Conservation (phyloP, 2,888 invertebrate genomes). For the Graphium colonna region DNA sequence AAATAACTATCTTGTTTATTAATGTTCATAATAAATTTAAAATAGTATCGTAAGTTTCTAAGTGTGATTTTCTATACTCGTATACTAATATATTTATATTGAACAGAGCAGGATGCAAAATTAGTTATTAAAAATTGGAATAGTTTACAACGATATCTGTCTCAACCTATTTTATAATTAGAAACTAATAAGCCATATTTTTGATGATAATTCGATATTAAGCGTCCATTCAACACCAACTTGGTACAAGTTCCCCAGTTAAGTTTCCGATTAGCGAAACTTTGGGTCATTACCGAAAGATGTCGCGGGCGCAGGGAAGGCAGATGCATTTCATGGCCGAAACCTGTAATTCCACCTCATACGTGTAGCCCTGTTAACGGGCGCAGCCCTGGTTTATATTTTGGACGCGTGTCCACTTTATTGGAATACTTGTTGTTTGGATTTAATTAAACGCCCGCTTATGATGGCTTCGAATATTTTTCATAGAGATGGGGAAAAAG, state of each 20-base stretch:
- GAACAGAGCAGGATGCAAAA: no score
- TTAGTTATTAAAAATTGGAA: no score
- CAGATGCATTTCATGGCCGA: constrained; percentile 20
- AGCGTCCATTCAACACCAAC: not conserved
- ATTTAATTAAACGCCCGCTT: constrained; percentile 37
- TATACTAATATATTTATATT: no score
- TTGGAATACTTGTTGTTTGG: constrained; percentile 30
- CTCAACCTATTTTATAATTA: no score
- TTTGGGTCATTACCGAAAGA: constrained; percentile 10
- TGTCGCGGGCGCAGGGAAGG: constrained; percentile 22
- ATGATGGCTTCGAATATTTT: no score
- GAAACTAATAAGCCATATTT: not conserved
- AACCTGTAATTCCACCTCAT: constrained; percentile 3
- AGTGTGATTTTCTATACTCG: no score
- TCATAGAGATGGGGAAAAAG: no score
- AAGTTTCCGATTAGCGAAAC: constrained; percentile 10
- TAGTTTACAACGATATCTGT: no score
- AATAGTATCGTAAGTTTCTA: no score
- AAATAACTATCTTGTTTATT: no score
- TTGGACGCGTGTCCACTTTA: constrained; percentile 30
- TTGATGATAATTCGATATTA: not conserved
- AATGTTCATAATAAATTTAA: no score
- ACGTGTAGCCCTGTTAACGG: constrained; percentile 8
- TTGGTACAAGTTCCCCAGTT: not conserved
- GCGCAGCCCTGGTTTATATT: constrained; percentile 41